Percentiles rank a stretch among this genome's conserved stretches.
These are phyloP conservation scores for Apostichopus parvimensis DNA, from an alignment of 35 echinoderm and acorn worm species.

Conservation along the genomic window DNA sequence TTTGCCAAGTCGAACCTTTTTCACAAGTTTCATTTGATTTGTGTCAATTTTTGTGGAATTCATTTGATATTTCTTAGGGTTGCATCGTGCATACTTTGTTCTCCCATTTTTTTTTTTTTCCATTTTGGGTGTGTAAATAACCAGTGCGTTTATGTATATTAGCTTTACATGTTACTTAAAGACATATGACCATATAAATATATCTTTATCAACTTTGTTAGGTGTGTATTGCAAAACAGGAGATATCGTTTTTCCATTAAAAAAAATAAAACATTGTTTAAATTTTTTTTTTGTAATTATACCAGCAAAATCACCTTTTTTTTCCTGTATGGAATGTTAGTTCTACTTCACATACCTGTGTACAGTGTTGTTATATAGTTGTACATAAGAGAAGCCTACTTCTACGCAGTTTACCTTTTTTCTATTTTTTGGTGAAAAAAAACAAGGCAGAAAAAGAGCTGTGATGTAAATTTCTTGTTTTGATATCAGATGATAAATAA, in stretches of 20 bases:
- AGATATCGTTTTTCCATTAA: constrained; percentile 23
- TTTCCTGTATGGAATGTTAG: constrained; percentile 35
- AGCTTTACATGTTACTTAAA: constrained; percentile 20
- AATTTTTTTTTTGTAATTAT: constrained; percentile 37
- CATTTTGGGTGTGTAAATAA: constrained; percentile 29
- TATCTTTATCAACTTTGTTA: constrained; percentile 44
- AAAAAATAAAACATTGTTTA: constrained; percentile 6
- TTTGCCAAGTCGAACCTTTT: no score
- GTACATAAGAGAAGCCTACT: constrained; percentile 52
- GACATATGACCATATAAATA: constrained; percentile 35
- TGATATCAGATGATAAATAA: constrained; percentile 56
- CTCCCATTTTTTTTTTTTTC: neutral
- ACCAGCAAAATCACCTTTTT: constrained; percentile 27
- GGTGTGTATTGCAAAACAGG: constrained; percentile 35
- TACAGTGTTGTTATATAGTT: constrained; percentile 53
- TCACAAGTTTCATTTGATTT: no score
- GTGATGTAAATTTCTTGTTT: constrained; percentile 63
- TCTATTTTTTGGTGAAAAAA: constrained; percentile 56
- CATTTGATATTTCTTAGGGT: neutral
- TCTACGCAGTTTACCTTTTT: constrained; percentile 58
- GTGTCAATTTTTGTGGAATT: neutral
- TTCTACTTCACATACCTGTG: constrained; percentile 42
- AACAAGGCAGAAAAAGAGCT: constrained; percentile 43
- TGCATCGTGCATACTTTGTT: neutral
- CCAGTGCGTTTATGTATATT: constrained; percentile 43